Evolutionary conservation across 2,113 vertebrate species (phyloP).

Genomic region (Channa maculata): DNA sequence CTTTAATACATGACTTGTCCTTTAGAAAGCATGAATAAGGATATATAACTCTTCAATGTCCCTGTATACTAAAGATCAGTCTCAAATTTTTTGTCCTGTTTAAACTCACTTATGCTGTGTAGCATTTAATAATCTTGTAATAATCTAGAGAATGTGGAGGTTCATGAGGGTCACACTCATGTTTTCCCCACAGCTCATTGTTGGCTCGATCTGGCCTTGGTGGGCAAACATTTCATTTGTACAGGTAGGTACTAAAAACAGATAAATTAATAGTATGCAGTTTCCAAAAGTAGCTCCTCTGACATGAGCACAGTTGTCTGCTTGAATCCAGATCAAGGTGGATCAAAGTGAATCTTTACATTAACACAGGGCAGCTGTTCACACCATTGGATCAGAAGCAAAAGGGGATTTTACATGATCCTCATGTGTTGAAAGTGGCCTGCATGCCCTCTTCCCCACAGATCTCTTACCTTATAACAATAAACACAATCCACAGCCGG

Average conservation of each 20-base stretch:
- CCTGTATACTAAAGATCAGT: neutral
- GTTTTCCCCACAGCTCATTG: neutral
- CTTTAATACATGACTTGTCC: too few species aligned
- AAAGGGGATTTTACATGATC: constrained; percentile 75
- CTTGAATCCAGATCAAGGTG: constrained; percentile 69
- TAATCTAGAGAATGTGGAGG: too few species aligned
- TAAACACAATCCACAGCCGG: constrained; percentile 67
- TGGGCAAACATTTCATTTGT: constrained; percentile 36
- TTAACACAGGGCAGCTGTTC: constrained; percentile 79
- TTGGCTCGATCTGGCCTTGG: constrained; percentile 2
- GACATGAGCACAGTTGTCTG: constrained; percentile 32
- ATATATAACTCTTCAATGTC: neutral
- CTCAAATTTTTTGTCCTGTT: neutral
- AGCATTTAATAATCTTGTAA: too few species aligned
- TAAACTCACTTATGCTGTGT: too few species aligned
- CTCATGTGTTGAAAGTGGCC: constrained; percentile 73
- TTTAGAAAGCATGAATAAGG: too few species aligned
- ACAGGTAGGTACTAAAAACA: constrained; percentile 30
- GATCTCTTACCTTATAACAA: constrained; percentile 77
- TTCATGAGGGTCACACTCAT: neutral
- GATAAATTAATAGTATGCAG: constrained; percentile 16
- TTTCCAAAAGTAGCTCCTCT: constrained; percentile 43
- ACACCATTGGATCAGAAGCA: constrained; percentile 75
- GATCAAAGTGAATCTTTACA: constrained; percentile 75
- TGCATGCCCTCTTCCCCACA: constrained; percentile 54